Conservation (phyloP, 2,888 invertebrate genomes). For the Choristoneura rosaceana region DNA sequence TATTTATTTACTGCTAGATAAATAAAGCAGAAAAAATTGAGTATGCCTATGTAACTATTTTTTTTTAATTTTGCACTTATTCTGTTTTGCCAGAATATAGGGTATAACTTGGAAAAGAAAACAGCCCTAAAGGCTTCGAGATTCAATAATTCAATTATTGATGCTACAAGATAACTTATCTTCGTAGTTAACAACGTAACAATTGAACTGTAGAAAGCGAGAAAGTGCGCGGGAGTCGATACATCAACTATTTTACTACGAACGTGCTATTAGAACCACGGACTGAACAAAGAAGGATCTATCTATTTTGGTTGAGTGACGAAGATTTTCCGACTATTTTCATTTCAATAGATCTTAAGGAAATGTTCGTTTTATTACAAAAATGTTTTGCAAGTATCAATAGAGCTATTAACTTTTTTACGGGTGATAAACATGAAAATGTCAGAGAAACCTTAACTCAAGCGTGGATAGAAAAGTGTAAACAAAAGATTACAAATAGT, state of each 20-base stretch:
- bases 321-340: slow-evolving; percentile 41
- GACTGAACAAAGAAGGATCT: slow-evolving; percentile 33
- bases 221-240: slow-evolving; percentile 69
- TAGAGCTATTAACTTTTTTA: slow-evolving; percentile 7
- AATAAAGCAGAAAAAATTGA: no score
- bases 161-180: slow-evolving; percentile 16
- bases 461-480: slow-evolving; percentile 19
- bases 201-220: slow-evolving; percentile 81
- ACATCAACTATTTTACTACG: slow-evolving; percentile 47
- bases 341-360: slow-evolving; percentile 14
- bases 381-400: background rate
- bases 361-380: slow-evolving; percentile 12
- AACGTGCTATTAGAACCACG: slow-evolving; percentile 43
- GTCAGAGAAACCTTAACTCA: slow-evolving; percentile 9
- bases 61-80: no score
- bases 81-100: no score
- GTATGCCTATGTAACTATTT: no score
- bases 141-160: slow-evolving; percentile 15
- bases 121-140: background rate
- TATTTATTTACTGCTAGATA: no score
- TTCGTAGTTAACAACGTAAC: slow-evolving; percentile 56
- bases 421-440: slow-evolving; percentile 10
- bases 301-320: slow-evolving; percentile 38
- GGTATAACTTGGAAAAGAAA: no score
- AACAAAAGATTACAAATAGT: slow-evolving; percentile 38